Evolutionary conservation across 2,113 vertebrate species (phyloP).

Genomic region (Oostethus manadensis): DNA sequence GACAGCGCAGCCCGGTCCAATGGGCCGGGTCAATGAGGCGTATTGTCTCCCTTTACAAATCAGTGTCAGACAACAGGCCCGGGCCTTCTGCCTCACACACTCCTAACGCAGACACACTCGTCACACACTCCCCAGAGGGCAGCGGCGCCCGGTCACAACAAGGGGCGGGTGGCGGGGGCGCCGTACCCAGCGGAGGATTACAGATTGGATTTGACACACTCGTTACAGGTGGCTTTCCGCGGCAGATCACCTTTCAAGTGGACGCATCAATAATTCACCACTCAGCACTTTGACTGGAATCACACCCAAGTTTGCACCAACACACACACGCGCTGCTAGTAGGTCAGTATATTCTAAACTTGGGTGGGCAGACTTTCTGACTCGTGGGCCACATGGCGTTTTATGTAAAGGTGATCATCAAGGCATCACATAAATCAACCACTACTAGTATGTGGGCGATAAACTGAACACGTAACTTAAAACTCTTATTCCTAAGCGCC

Average conservation of each 20-base stretch:
- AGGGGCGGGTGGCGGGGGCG: constrained; percentile 21
- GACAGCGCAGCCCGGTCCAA: constrained; percentile 62
- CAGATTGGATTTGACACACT: constrained; percentile 61
- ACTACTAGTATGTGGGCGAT: too few relatives aligned
- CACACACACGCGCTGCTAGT: too few relatives aligned
- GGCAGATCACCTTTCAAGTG: constrained; percentile 44
- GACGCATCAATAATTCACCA: constrained; percentile 58
- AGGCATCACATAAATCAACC: too few relatives aligned
- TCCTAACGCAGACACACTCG: constrained; percentile 45
- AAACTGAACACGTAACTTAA: too few relatives aligned
- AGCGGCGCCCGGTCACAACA: constrained; percentile 44
- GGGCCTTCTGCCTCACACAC: constrained; percentile 62
- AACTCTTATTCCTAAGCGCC: too few relatives aligned
- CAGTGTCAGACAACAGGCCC: constrained; percentile 74
- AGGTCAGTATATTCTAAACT: too few relatives aligned
- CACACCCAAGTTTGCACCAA: neutral
- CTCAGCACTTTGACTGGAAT: neutral
- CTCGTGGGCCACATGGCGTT: too few relatives aligned
- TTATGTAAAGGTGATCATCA: too few relatives aligned
- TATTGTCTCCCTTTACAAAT: constrained; percentile 76
- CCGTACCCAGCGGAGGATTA: constrained; percentile 32
- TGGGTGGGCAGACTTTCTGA: too few relatives aligned
- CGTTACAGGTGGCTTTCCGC: constrained; percentile 61
- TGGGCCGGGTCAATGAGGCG: constrained; percentile 65
- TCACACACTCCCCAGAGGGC: constrained; percentile 42